A percentile compares a stretch with the other conserved stretches of the same genome.
These are phyloP conservation scores for Myotis lucifugus DNA, from an alignment of 2,113 vertebrate genomes.

Conservation along the genomic window DNA sequence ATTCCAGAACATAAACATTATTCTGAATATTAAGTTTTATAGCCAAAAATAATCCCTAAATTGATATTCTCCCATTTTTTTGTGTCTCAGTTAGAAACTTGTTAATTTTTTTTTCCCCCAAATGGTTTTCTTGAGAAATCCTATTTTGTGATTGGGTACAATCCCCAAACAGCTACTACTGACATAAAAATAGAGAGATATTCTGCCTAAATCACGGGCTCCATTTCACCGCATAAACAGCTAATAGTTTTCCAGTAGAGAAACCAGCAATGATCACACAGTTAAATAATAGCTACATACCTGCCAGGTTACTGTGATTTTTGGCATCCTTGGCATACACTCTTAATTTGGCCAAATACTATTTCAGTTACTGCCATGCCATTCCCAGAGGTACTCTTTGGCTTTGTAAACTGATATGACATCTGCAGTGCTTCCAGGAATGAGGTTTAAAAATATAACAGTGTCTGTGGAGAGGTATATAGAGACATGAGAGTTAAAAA, in stretches of 20 bases:
- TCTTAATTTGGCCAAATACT: neutral
- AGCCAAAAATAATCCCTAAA: neutral
- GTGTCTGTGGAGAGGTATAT: neutral
- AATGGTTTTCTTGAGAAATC: neutral
- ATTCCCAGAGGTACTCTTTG: neutral
- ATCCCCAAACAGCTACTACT: neutral
- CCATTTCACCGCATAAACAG: neutral
- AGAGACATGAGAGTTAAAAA: neutral
- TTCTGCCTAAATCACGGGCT: neutral
- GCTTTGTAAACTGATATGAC: constrained; percentile 36
- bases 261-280: neutral
- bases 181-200: neutral
- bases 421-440: constrained; percentile 43
- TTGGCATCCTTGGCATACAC: neutral
- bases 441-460: constrained; percentile 41
- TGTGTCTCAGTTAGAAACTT: neutral
- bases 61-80: neutral
- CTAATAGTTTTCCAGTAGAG: neutral
- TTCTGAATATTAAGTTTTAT: neutral
- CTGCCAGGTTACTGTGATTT: constrained; percentile 4
- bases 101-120: neutral
- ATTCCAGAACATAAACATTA: neutral
- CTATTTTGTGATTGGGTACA: neutral
- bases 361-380: neutral
- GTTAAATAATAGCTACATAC: neutral